Percentiles rank a stretch among this genome's conserved stretches.
phyloP scores from a whole-genome alignment of 2,113 vertebrate species.

The Nerophis ophidion region DNA sequence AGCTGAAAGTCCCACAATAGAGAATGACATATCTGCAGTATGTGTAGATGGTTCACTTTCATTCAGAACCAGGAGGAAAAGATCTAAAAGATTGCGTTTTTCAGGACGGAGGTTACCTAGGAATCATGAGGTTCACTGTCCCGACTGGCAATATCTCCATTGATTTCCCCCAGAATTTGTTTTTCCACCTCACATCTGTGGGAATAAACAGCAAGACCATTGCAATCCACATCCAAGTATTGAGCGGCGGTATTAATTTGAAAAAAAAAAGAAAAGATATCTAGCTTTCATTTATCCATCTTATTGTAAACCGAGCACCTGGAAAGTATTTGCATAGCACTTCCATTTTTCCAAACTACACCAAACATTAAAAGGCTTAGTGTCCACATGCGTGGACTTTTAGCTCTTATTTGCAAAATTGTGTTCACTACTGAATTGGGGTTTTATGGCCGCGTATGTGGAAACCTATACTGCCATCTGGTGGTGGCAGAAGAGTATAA shows the following conservation, averaged over 20 bases:
- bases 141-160: conserved; percentile 98
- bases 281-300: neutral
- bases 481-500: too few relatives aligned
- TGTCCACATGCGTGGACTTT: too few relatives aligned
- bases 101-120: conserved; percentile 79
- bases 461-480: too few relatives aligned
- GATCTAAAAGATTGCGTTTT: neutral
- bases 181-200: conserved; percentile 98
- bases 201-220: conserved; percentile 5
- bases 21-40: neutral
- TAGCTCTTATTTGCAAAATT: too few relatives aligned
- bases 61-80: neutral
- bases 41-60: neutral
- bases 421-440: too few relatives aligned
- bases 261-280: neutral
- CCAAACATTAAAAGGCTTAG: too few relatives aligned
- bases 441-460: too few relatives aligned
- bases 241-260: neutral
- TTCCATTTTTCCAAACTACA: neutral
- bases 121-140: conserved; percentile 87
- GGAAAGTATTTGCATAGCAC: neutral
- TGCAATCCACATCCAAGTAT: neutral
- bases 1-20: neutral
- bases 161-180: conserved; percentile 99
- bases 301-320: too few relatives aligned